phyloP scores from a whole-genome alignment of 37 sponge, comb jelly and placozoan species.

The Petrosia ficiformis region DNA sequence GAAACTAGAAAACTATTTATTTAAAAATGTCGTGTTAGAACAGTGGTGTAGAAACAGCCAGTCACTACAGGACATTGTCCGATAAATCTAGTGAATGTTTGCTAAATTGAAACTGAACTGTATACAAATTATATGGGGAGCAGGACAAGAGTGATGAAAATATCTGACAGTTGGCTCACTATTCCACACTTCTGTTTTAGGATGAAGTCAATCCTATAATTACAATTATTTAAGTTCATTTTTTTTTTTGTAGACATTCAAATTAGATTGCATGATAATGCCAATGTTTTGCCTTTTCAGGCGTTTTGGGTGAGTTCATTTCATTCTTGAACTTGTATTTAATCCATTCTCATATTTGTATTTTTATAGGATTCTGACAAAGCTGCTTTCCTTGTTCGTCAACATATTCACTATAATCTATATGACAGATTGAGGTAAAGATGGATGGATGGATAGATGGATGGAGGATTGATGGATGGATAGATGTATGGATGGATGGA shows the following conservation, averaged over 20 bases:
- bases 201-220: neutral
- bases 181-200: no score
- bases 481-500: no score
- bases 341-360: neutral
- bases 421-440: slow-evolving; percentile 90
- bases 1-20: no score
- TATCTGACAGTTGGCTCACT: no score
- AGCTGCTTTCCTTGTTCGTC: slow-evolving; percentile 88
- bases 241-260: slow-evolving; percentile 15
- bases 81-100: no score
- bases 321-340: no score
- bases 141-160: no score
- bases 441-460: no score
- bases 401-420: slow-evolving; percentile 81
- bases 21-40: slow-evolving; percentile 15
- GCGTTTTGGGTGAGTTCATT: slow-evolving; percentile 56
- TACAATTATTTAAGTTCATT: neutral
- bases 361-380: slow-evolving; percentile 73
- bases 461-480: no score
- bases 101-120: no score
- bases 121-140: no score
- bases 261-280: slow-evolving; percentile 32
- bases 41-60: neutral
- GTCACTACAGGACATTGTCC: neutral
- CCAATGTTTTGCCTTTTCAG: slow-evolving; percentile 58